These are phyloP conservation scores for Podarcis lilfordi DNA, from an alignment of 2,797 vertebrate genomes.

Conservation along the genomic window DNA sequence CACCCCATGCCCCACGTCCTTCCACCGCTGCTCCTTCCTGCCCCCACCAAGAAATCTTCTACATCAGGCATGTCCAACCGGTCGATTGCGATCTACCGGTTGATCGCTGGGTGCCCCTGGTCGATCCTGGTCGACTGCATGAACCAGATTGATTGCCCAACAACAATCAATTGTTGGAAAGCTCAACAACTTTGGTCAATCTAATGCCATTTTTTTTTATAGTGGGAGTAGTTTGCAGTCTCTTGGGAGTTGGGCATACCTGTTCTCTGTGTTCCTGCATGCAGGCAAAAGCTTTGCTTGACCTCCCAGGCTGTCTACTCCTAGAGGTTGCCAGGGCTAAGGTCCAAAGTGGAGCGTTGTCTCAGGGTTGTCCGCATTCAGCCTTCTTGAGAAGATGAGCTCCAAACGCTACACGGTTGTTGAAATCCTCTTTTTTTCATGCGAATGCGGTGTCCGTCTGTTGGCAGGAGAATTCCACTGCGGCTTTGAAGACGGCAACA, in stretches of 20 bases:
- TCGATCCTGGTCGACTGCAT: too few relatives aligned
- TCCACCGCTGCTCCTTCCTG: too few relatives aligned
- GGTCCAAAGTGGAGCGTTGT: not conserved
- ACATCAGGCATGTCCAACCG: too few relatives aligned
- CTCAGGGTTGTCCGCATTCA: not conserved
- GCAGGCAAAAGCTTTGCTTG: not conserved
- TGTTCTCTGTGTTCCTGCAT: not conserved
- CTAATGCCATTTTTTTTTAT: too few relatives aligned
- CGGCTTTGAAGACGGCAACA: constrained; percentile 95
- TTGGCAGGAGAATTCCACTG: constrained; percentile 96
- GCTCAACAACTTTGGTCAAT: too few relatives aligned
- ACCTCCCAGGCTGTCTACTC: not conserved
- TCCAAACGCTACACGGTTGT: not conserved
- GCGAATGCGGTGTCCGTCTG: constrained; percentile 23
- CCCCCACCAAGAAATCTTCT: too few relatives aligned
- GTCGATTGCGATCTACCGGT: too few relatives aligned
- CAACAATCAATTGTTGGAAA: too few relatives aligned
- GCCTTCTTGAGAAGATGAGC: not conserved
- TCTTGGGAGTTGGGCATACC: too few relatives aligned
- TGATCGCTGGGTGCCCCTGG: too few relatives aligned
- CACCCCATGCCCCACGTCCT: too few relatives aligned
- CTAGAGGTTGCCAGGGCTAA: not conserved
- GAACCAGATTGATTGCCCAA: too few relatives aligned
- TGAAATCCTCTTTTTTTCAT: not conserved
- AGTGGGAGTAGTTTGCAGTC: not conserved